Conservation (phyloP, 1,140 invertebrate genomes). For the Meloidogyne floridensis region DNA sequence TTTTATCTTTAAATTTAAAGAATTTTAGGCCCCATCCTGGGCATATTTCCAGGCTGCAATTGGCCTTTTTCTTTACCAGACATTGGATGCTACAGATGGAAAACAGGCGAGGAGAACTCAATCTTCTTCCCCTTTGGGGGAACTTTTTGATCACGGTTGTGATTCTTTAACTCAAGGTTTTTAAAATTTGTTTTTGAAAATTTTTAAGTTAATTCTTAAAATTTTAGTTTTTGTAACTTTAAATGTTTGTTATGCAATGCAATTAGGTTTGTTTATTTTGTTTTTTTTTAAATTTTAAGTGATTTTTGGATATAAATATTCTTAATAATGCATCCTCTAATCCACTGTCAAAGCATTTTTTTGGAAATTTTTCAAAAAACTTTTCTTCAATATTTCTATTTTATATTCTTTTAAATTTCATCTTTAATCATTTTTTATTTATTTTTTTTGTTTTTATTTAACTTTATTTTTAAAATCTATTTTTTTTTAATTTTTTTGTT, state of each 20-base stretch:
- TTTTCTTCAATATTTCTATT: no score
- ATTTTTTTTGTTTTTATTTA: no score
- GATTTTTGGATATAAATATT: background rate
- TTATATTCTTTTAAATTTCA: no score
- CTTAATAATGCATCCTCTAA: no score
- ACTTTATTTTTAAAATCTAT: no score
- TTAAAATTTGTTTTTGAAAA: slow-evolving; percentile 15
- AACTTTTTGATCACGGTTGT: slow-evolving; percentile 97
- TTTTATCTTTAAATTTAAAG: background rate
- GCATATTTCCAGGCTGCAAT: slow-evolving; percentile 85
- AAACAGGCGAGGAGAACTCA: slow-evolving; percentile 94
- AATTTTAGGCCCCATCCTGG: slow-evolving; percentile 79
- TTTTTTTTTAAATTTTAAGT: slow-evolving; percentile 3
- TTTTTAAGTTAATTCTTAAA: slow-evolving; percentile 17
- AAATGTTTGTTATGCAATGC: slow-evolving; percentile 85
- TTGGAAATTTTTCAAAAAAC: no score
- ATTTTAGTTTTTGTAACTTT: slow-evolving; percentile 84
- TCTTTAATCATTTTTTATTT: no score
- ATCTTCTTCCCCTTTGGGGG: slow-evolving; percentile 86
- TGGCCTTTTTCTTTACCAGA: slow-evolving; percentile 96
- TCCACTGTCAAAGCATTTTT: no score
- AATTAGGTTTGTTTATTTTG: slow-evolving; percentile 71
- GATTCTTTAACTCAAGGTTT: slow-evolving; percentile 76
- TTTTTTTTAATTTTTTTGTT: no score
- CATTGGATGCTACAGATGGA: slow-evolving; percentile 96